Conservation (phyloP, 1,140 invertebrate species). For the Pseudomyrmex concolor region DNA sequence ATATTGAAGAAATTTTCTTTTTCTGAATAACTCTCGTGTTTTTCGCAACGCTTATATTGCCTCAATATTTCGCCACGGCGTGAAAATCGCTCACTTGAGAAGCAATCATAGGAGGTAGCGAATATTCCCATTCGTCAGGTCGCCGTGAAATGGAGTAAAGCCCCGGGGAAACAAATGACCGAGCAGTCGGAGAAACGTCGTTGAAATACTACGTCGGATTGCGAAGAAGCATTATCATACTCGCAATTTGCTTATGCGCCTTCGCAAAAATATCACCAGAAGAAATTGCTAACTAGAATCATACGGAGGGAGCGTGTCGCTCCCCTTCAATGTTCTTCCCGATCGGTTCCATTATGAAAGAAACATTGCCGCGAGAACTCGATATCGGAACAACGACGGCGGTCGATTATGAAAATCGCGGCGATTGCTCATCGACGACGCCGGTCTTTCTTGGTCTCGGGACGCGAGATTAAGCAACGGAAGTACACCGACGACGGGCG, state of each 20-base stretch:
- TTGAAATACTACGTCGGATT: constrained; percentile 83
- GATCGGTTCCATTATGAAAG: constrained; percentile 1
- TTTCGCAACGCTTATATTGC: constrained; percentile 25
- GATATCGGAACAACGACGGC: constrained; percentile 1
- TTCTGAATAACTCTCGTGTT: not conserved
- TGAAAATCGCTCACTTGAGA: constrained; percentile 48
- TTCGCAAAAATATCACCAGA: not conserved
- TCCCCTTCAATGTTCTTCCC: not conserved
- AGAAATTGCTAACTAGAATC: no score
- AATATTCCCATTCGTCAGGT: constrained; percentile 81
- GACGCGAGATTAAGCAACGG: constrained; percentile 17
- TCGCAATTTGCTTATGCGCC: constrained; percentile 78
- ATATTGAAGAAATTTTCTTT: not conserved
- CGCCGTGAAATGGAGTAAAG: constrained; percentile 78
- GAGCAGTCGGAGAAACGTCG: constrained; percentile 82
- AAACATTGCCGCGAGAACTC: constrained; percentile 5
- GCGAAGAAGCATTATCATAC: constrained; percentile 82
- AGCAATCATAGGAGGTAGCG: constrained; percentile 66
- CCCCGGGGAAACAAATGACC: constrained; percentile 80
- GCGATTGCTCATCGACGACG: constrained; percentile 42
- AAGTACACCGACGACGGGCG: not conserved
- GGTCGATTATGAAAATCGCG: constrained; percentile 54
- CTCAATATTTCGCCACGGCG: constrained; percentile 24
- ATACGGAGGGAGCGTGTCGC: no score
- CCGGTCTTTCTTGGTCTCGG: not conserved